A percentile compares a stretch with the other conserved stretches of the same genome.
Conservation (phyloP, 2,113 vertebrate genomes). For the Cygnus atratus region DNA sequence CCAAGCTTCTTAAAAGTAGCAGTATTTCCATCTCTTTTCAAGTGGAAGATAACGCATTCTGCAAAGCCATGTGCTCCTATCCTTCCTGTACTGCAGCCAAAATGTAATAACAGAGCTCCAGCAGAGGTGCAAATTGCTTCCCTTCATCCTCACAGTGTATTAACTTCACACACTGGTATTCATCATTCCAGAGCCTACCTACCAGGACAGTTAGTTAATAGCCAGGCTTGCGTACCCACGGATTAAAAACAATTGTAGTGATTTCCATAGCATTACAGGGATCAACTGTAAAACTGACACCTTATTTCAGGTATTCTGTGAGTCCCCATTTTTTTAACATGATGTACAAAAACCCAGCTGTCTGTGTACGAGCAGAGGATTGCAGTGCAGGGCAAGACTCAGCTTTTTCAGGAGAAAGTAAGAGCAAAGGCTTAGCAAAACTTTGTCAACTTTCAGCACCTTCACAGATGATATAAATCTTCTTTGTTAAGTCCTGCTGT, state of each 20-base stretch:
- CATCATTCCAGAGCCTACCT: constrained; percentile 57
- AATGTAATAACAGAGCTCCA: constrained; percentile 50
- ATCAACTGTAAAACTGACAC: not conserved
- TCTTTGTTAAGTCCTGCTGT: not conserved
- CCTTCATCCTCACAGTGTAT: constrained; percentile 63
- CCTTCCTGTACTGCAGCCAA: constrained; percentile 51
- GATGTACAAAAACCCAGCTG: not conserved
- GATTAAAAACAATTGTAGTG: not conserved
- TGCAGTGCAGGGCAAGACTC: not conserved
- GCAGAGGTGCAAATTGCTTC: constrained; percentile 75
- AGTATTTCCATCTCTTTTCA: not conserved
- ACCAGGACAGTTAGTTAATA: not conserved
- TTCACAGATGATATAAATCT: not conserved
- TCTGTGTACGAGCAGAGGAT: rapidly evolving
- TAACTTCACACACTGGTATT: constrained; percentile 67
- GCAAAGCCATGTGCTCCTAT: constrained; percentile 18
- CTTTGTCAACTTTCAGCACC: not conserved
- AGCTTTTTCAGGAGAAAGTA: not conserved
- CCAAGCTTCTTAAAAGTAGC: not conserved
- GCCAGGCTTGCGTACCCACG: not conserved
- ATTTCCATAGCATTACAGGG: not conserved
- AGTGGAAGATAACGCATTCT: constrained; percentile 29
- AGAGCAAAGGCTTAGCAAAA: not conserved
- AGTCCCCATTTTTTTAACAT: not conserved
- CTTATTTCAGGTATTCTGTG: not conserved